phyloP scores from a whole-genome alignment of 30 jellyfish, hydroid and myxozoan species.

The Rhopilema esculentum region DNA sequence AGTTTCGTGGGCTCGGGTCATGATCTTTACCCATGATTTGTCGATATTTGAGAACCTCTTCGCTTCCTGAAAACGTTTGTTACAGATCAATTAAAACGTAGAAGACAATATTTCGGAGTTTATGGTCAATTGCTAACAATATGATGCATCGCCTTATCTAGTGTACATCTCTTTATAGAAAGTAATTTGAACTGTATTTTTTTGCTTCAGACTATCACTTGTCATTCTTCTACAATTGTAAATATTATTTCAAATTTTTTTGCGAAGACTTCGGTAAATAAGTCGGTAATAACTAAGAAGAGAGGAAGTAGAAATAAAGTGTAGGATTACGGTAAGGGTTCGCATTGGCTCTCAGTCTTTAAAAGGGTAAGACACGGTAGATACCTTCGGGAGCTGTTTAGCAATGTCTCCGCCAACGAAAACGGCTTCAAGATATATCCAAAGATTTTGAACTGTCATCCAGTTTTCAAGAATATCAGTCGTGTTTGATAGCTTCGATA shows the following conservation, averaged over 20 bases:
- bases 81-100: neutral
- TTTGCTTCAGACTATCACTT: too few species aligned
- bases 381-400: constrained; percentile 84
- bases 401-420: constrained; percentile 94
- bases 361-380: neutral
- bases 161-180: too few species aligned
- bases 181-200: too few species aligned
- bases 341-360: neutral
- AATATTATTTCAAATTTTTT: too few species aligned
- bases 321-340: too few species aligned
- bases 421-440: constrained; percentile 92
- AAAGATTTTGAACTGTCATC: constrained; percentile 89
- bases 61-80: constrained; percentile 62
- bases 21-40: constrained; percentile 86
- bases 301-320: too few species aligned
- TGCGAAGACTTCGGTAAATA: too few species aligned
- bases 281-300: too few species aligned
- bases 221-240: too few species aligned
- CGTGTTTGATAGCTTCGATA: constrained; percentile 80
- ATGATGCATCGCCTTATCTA: too few species aligned
- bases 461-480: constrained; percentile 88
- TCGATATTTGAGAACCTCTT: constrained; percentile 81
- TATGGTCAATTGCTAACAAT: too few species aligned
- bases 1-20: constrained; percentile 90
- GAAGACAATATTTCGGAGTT: neutral